These are phyloP conservation scores for Parotocinclus haroldoi DNA, from an alignment of 2,797 vertebrate genomes.

Conservation along the genomic window DNA sequence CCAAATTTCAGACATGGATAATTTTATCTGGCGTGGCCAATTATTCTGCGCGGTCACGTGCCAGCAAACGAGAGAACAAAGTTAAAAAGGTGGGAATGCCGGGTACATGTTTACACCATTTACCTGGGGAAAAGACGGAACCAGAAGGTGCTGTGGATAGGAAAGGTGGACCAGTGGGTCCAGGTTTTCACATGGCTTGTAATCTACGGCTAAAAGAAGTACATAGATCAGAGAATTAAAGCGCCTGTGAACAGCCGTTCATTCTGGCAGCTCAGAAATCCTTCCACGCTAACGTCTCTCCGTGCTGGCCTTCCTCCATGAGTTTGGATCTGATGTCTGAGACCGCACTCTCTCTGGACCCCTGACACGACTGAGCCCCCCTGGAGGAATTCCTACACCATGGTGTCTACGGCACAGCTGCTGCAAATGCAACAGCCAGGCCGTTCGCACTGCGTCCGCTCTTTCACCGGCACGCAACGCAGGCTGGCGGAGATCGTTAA, in stretches of 20 bases:
- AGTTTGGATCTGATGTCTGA: constrained; percentile 7
- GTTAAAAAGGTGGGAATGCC: too few species aligned
- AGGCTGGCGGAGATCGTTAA: not conserved
- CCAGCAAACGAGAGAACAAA: too few species aligned
- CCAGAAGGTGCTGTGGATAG: too few species aligned
- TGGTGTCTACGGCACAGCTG: constrained; percentile 4
- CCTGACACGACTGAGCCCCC: not conserved
- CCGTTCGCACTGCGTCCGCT: not conserved
- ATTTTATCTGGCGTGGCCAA: too few species aligned
- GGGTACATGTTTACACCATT: too few species aligned
- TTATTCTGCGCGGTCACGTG: too few species aligned
- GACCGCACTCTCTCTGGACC: constrained; percentile 16
- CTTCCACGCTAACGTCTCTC: constrained; percentile 18
- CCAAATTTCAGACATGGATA: too few species aligned
- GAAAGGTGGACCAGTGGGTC: too few species aligned
- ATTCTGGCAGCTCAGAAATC: constrained; percentile 54
- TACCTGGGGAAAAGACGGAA: too few species aligned
- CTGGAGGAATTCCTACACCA: constrained; percentile 12
- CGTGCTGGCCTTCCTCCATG: constrained; percentile 21
- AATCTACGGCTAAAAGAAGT: too few species aligned
- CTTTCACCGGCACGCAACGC: not conserved
- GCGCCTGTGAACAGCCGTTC: constrained; percentile 62
- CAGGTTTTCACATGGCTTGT: too few species aligned
- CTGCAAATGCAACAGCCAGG: not conserved
- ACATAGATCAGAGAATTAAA: too few species aligned